Evolutionary conservation across 1,140 invertebrate genomes (phyloP), one percentile per base, ranked within the genome.

Genomic region (Dendroctonus ponderosae): DNA sequence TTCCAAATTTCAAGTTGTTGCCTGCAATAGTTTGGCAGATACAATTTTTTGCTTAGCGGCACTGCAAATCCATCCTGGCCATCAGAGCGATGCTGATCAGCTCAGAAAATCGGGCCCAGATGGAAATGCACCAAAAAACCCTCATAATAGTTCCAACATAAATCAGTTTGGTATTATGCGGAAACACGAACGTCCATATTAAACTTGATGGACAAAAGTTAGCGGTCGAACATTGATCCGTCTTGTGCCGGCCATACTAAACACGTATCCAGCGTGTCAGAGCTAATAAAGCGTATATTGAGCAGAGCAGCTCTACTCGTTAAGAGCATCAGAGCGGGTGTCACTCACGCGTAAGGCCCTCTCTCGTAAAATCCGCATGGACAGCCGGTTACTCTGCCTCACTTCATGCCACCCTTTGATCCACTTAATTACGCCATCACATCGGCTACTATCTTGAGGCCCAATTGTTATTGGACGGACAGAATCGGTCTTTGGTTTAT

Each of bases 251-350:
- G 51, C 50, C 61, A 15, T 54, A 53, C 53, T 57, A 56, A 57
- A 65, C 52, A 65, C 38, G 62, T 56, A 57, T 49, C 46, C 62
- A 40, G 54, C 26, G 61, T 63, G 62, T 65, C 62, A 49, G 42
- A 48, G 26, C 62, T 65, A 65, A 65, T 65, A 56, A 65, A 65
- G 62, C 62, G 62, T 65, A 39, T 49, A 65, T 65, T 65, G 62
- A 65, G 62, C 62, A 43, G 51, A 59, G 44, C 57, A 59, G 57
- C 42, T 59, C 49, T 59, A 59, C 57, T 48, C 62, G 48, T 49
- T 65, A 65, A 65, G 57, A 65, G 61, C 61, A 54, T 63, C 61
- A 63, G 61, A 63, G 61, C 61, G 61, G 52, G 44, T 65, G 62
- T 50, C 62, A 65, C 46, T 65, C 62, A 65, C 62, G 62, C 62